phyloP scores from a whole-genome alignment of 2,797 vertebrate species.

The Benthosema pterotum region DNA sequence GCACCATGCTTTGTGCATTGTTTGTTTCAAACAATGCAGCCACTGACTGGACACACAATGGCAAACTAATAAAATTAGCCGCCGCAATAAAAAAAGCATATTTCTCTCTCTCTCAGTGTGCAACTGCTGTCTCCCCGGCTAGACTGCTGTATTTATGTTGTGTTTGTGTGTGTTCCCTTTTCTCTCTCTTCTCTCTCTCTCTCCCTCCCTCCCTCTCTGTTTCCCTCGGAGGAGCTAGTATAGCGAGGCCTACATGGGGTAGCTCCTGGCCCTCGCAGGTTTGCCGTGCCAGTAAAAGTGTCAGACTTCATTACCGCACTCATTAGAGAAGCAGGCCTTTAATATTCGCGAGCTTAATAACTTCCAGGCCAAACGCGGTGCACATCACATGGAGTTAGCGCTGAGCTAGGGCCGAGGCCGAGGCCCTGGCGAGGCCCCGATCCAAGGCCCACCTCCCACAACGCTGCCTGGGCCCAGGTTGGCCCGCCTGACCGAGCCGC shows the following conservation, averaged over 20 bases:
- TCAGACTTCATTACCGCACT: conserved; percentile 73
- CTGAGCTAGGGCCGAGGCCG: conserved; percentile 15
- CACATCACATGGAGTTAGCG: conserved; percentile 34
- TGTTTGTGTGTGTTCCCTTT: conserved; percentile 45
- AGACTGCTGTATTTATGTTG: conserved; percentile 34
- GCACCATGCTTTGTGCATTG: conserved; percentile 64
- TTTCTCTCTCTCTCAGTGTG: too few species aligned
- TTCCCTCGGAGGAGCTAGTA: conserved; percentile 11
- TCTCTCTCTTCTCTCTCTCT: conserved; percentile 14
- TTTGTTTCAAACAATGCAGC: conserved; percentile 58
- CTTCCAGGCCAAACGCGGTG: conserved; percentile 66
- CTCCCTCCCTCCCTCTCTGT: conserved; percentile 12
- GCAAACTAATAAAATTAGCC: conserved; percentile 46
- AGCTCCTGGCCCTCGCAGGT: conserved; percentile 39
- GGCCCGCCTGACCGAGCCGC: conserved; percentile 21
- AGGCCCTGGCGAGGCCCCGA: conserved; percentile 16
- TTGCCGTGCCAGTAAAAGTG: conserved; percentile 74
- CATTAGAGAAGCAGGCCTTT: conserved; percentile 68
- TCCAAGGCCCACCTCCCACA: conserved; percentile 20
- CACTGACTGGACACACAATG: conserved; percentile 40
- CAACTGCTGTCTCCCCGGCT: conserved; percentile 25
- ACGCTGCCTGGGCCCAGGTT: not conserved
- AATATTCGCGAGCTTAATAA: conserved; percentile 68
- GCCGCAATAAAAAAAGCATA: conserved; percentile 36
- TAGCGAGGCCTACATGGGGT: not conserved